A percentile compares a stretch with the other conserved stretches of the same genome.
phyloP scores from a whole-genome alignment of 2,888 invertebrate species.

The Tridacna crocea region DNA sequence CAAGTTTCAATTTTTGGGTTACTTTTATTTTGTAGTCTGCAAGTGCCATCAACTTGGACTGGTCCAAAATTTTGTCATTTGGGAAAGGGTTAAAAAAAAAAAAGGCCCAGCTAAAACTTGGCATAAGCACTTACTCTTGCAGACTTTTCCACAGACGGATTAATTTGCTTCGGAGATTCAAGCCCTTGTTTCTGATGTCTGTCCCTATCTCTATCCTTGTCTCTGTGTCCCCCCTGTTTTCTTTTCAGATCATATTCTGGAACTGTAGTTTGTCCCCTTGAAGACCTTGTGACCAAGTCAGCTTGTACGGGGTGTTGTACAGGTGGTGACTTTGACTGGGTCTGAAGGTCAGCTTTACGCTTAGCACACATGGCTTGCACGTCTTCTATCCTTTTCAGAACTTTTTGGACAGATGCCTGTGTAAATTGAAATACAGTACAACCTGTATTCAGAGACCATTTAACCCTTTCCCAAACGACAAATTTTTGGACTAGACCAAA shows the following conservation, averaged over 20 bases:
- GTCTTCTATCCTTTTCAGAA: conserved; percentile 96
- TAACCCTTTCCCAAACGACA: too few relatives aligned
- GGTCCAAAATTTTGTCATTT: too few relatives aligned
- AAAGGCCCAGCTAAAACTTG: neutral
- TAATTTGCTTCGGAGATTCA: conserved; percentile 45
- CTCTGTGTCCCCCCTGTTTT: conserved; percentile 54
- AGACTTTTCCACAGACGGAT: conserved; percentile 67
- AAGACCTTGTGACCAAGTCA: conserved; percentile 58
- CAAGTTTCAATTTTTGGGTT: too few relatives aligned
- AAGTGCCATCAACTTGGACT: too few relatives aligned
- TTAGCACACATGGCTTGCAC: conserved; percentile 96
- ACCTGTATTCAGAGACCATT: neutral
- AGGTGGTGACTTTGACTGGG: conserved; percentile 87
- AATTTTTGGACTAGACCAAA: too few relatives aligned
- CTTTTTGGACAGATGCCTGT: conserved; percentile 86
- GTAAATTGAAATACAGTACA: neutral
- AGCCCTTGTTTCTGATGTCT: conserved; percentile 27
- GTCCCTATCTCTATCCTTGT: neutral
- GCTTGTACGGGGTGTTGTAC: conserved; percentile 55
- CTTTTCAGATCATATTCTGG: conserved; percentile 65
- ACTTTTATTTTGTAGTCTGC: too few relatives aligned
- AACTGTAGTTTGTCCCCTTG: conserved; percentile 63
- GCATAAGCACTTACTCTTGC: conserved; percentile 64
- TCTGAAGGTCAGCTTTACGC: conserved; percentile 90
- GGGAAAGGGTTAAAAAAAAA: too few relatives aligned